Conservation (phyloP, 2,797 vertebrate genomes). For the Gadopsis bispinosus region DNA sequence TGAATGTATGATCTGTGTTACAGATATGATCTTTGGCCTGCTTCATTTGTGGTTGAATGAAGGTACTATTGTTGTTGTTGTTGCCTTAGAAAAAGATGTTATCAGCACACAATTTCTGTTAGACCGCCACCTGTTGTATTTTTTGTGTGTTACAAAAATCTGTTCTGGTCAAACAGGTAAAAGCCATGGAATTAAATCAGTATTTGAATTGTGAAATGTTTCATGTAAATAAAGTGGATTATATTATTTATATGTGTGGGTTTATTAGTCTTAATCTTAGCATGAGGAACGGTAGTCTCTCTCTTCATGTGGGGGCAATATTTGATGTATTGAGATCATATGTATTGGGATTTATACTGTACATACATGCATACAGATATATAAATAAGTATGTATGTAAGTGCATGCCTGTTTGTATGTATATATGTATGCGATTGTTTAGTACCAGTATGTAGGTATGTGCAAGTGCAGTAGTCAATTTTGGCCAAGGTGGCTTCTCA, state of each 20-base stretch:
- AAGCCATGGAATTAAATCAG: slow-evolving; percentile 1
- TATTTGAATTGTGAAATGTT: not conserved
- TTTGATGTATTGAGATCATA: not conserved
- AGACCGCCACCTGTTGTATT: slow-evolving; percentile 33
- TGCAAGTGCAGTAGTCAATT: not conserved
- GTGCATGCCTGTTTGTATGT: too few relatives aligned
- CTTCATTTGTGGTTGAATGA: slow-evolving; percentile 10
- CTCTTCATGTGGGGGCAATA: not conserved
- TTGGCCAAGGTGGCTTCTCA: too few relatives aligned
- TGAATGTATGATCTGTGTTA: slow-evolving; percentile 19
- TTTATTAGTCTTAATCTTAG: not conserved
- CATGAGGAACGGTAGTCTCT: not conserved
- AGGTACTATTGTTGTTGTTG: slow-evolving; percentile 12
- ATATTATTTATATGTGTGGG: slow-evolving; percentile 12
- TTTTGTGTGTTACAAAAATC: slow-evolving; percentile 25
- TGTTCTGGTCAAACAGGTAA: slow-evolving; percentile 22
- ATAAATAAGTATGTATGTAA: too few relatives aligned
- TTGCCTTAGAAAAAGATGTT: not conserved
- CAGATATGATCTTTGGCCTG: not conserved
- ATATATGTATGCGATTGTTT: too few relatives aligned
- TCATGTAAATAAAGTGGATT: not conserved
- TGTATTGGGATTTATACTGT: not conserved
- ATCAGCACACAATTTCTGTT: slow-evolving; percentile 9
- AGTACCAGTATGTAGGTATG: too few relatives aligned
- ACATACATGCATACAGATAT: too few relatives aligned